These are phyloP conservation scores for Drosophila rhopaloa DNA, from an alignment of 1,140 invertebrate genomes.

Conservation along the genomic window DNA sequence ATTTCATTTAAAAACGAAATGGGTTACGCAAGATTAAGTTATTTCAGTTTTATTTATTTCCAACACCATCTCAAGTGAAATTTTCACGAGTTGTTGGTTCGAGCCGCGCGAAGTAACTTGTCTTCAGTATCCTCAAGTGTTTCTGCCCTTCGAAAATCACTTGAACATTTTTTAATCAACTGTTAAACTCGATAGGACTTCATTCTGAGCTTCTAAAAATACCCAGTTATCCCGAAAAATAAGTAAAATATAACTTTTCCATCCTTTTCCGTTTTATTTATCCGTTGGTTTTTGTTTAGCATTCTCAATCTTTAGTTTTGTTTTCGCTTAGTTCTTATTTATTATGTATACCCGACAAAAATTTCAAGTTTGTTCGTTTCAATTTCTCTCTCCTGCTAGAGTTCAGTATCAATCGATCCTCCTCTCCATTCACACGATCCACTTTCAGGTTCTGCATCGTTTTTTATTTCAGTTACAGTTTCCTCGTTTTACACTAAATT, in stretches of 20 bases:
- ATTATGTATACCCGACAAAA: slow-evolving; percentile 60
- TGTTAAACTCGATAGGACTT: too few relatives aligned
- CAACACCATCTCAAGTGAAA: too few relatives aligned
- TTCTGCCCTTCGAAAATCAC: too few relatives aligned
- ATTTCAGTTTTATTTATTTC: too few relatives aligned
- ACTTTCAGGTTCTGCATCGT: slow-evolving; percentile 23
- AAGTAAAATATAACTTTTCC: slow-evolving; percentile 17
- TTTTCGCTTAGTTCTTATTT: slow-evolving; percentile 31
- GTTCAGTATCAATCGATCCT: slow-evolving; percentile 15
- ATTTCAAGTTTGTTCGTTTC: slow-evolving; percentile 48
- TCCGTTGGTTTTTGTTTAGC: slow-evolving; percentile 62
- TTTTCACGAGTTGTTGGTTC: too few relatives aligned
- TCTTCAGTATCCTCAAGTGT: too few relatives aligned
- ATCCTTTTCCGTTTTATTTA: slow-evolving; percentile 76
- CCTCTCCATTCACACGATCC: slow-evolving; percentile 43
- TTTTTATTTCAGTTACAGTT: slow-evolving; percentile 52
- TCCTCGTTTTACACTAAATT: slow-evolving; percentile 66
- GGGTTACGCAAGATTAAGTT: too few relatives aligned
- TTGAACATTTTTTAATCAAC: too few relatives aligned
- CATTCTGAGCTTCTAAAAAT: not conserved
- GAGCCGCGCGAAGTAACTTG: too few relatives aligned
- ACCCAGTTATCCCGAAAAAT: not conserved
- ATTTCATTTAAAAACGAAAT: too few relatives aligned
- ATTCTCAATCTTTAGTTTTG: slow-evolving; percentile 46
- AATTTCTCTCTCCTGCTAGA: slow-evolving; percentile 33